Percentiles rank a stretch among this genome's conserved stretches.
phyloP scores from a whole-genome alignment of 1,140 invertebrate species.

The Sinonovacula constricta region DNA sequence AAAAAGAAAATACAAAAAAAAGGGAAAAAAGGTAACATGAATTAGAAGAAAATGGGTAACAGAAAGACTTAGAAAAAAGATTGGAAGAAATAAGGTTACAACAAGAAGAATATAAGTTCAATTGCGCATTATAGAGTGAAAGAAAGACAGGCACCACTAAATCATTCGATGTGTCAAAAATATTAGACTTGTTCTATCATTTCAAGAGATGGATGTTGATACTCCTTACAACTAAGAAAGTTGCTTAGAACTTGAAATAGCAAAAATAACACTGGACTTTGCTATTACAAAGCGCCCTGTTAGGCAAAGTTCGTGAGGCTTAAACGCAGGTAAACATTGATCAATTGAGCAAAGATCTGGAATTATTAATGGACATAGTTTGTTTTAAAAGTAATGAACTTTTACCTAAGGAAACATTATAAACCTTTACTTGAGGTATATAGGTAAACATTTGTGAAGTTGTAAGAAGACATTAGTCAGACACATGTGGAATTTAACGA shows the following conservation, averaged over 20 bases:
- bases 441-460: slow-evolving; percentile 55
- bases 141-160: background rate
- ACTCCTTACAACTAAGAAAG: slow-evolving; percentile 53
- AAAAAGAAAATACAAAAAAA: slow-evolving; percentile 19
- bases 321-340: slow-evolving; percentile 24
- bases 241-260: slow-evolving; percentile 44
- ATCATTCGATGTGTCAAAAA: slow-evolving; percentile 8
- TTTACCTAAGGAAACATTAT: too few species aligned
- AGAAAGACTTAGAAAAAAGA: slow-evolving; percentile 15
- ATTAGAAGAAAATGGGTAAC: slow-evolving; percentile 6
- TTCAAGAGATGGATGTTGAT: slow-evolving; percentile 48
- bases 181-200: slow-evolving; percentile 30
- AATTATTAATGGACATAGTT: too few species aligned
- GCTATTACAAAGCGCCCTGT: slow-evolving; percentile 48
- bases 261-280: slow-evolving; percentile 36
- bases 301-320: slow-evolving; percentile 44
- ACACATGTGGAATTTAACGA: slow-evolving; percentile 55
- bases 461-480: slow-evolving; percentile 33
- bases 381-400: too few species aligned
- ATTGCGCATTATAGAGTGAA: slow-evolving; percentile 25
- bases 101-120: slow-evolving; percentile 26
- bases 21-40: slow-evolving; percentile 7
- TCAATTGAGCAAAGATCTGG: too few species aligned
- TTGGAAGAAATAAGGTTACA: background rate
- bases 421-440: too few species aligned